Evolutionary conservation across 2,888 invertebrate species (phyloP), one percentile per base, ranked within the genome.

Genomic region (Orthosia gothica): DNA sequence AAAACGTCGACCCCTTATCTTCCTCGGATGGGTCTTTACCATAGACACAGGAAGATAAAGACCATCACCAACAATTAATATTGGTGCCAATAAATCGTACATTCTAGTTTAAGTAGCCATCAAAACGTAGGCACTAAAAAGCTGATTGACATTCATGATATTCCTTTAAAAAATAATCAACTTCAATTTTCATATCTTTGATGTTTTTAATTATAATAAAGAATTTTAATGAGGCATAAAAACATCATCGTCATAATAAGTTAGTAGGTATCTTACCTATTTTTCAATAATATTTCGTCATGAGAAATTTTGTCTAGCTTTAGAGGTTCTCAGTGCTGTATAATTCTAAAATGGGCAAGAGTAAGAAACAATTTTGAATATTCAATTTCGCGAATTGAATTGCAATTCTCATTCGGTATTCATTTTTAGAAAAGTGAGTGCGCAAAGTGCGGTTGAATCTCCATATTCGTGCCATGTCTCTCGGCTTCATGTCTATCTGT

Each of bases 1-100:
- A 95, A 96, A 96, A 95, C 94, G 95, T 96, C 95, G 95, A 95
- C 95, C 95, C 92, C 94, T 95, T 96, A 96, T 96, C 96, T 95
- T 87, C 88, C 90, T 92, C 90, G 94, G 93, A 95, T 94, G 94
- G 94, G 93, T 93, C 91, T 91, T 88, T 88, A 71, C 93, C 94
- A 95, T 92, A 96, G 96, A 95, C 91, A 86, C 74, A 92, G 84
- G 91, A 94, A 94, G 80, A 87, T 89, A 86, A 84, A 81, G 80
- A 89, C 83, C 67, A 81, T 82, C 84, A 80, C 71, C 49, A 78
- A 74, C 77, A 74, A 84, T 86, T 55, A 81, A 86, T 80, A 11
- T 67, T 76, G 84, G 79, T 76, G 49, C 40, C 64, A 75, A 74
- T 78, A 81, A 82, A 79, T 55, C 50, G 11, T 63, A 55, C 3